These are phyloP conservation scores for Papilio helenus DNA, from an alignment of 1,140 invertebrate species.

Conservation along the genomic window DNA sequence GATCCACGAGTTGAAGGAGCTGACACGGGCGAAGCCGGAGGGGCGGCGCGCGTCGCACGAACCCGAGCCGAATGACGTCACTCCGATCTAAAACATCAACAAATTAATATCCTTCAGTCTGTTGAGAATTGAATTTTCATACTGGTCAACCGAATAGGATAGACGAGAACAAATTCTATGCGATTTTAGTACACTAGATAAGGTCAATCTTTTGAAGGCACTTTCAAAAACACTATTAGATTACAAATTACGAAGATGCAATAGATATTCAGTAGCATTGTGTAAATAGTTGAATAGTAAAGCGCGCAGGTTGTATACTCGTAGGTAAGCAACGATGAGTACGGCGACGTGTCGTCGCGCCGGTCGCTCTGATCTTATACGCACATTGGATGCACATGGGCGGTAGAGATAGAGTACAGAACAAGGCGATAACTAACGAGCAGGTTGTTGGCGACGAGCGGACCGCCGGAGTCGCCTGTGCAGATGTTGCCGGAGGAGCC, in stretches of 20 bases:
- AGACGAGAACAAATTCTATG: no score
- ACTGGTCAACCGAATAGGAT: not conserved
- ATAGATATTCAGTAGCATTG: no score
- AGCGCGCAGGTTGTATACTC: no score
- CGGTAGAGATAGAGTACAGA: not conserved
- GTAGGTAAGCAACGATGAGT: not conserved
- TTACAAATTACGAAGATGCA: not conserved
- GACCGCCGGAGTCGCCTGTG: conserved; percentile 26
- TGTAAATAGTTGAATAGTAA: no score
- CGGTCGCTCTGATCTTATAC: no score
- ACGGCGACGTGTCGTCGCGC: not conserved
- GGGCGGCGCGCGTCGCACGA: no score
- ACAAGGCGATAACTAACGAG: not conserved
- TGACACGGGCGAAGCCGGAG: no score
- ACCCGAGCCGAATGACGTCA: conserved; percentile 32
- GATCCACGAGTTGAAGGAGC: no score
- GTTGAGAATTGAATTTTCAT: not conserved
- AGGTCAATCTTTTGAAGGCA: not conserved
- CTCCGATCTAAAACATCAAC: conserved; percentile 35
- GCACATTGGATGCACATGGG: no score
- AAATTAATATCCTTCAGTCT: not conserved
- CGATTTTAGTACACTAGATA: not conserved
- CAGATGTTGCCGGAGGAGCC: not conserved
- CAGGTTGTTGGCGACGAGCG: conserved; percentile 20
- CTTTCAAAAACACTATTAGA: not conserved